These are phyloP conservation scores for Heliconius eleuchia DNA, from an alignment of 1,140 invertebrate species.

Conservation along the genomic window DNA sequence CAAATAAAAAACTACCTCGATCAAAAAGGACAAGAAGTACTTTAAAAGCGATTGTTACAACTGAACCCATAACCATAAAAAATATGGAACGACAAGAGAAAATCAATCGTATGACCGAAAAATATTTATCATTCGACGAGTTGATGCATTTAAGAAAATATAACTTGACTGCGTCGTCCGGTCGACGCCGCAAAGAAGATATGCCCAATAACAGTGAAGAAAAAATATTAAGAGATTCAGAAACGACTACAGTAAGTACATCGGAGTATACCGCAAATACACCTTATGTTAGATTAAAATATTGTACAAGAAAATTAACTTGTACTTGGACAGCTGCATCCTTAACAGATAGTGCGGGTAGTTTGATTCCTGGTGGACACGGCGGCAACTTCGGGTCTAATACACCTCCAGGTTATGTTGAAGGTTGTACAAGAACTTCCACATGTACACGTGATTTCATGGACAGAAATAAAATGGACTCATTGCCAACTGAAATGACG, in stretches of 20 bases:
- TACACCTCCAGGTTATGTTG: slow-evolving; percentile 69
- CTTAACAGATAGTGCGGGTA: slow-evolving; percentile 48
- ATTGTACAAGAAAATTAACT: slow-evolving; percentile 70
- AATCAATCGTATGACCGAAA: slow-evolving; percentile 55
- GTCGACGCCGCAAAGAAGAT: slow-evolving; percentile 41
- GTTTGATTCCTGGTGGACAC: slow-evolving; percentile 34
- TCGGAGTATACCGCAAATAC: slow-evolving; percentile 57
- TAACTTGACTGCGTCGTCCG: slow-evolving; percentile 40
- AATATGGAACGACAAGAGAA: slow-evolving; percentile 31
- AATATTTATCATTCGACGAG: slow-evolving; percentile 75
- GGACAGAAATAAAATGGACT: slow-evolving; percentile 62
- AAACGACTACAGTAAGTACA: slow-evolving; percentile 27
- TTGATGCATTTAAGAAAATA: slow-evolving; percentile 67
- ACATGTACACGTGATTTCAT: slow-evolving; percentile 68
- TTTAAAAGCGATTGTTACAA: slow-evolving; percentile 35
- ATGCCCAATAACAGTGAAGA: slow-evolving; percentile 20
- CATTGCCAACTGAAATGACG: slow-evolving; percentile 36
- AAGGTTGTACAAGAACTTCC: slow-evolving; percentile 68
- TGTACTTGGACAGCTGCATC: slow-evolving; percentile 70
- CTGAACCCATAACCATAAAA: slow-evolving; percentile 61
- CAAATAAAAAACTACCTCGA: slow-evolving; percentile 48
- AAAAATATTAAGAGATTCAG: slow-evolving; percentile 28
- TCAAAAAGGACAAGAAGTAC: slow-evolving; percentile 35
- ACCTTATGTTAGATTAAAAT: slow-evolving; percentile 57
- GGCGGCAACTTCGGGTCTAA: slow-evolving; percentile 46